Conservation (phyloP, 2,888 invertebrate genomes). For the Nomada goodeniana region DNA sequence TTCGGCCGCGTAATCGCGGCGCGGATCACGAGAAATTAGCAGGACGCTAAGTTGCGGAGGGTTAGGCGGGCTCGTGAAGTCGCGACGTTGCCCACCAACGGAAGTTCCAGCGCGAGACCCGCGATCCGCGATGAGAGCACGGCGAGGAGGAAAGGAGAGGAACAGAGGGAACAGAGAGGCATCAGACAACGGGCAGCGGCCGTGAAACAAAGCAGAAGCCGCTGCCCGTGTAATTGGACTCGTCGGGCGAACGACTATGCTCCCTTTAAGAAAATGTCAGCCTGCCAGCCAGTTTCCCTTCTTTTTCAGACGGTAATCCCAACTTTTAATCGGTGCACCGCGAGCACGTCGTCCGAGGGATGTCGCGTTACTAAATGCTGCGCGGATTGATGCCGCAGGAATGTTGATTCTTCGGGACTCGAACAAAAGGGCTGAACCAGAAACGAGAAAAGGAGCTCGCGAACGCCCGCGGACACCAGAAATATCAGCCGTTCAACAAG, state of each 20-base stretch:
- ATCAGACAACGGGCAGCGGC: constrained; percentile 80
- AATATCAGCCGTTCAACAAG: neutral
- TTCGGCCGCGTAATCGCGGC: constrained; percentile 75
- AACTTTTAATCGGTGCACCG: constrained; percentile 56
- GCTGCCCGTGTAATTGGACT: constrained; percentile 84
- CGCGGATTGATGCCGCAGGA: neutral
- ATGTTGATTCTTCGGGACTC: neutral
- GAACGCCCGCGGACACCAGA: neutral
- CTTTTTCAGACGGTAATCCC: constrained; percentile 76
- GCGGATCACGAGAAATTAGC: constrained; percentile 80
- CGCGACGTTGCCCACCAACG: constrained; percentile 52
- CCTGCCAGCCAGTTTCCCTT: constrained; percentile 52
- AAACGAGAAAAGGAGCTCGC: no score
- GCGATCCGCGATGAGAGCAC: constrained; percentile 30
- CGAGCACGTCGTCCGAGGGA: neutral
- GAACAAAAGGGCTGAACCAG: neutral
- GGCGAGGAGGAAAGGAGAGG: constrained; percentile 45
- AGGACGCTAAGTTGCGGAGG: constrained; percentile 62
- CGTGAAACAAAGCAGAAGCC: constrained; percentile 84
- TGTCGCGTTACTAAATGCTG: constrained; percentile 23
- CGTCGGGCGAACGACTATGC: constrained; percentile 73
- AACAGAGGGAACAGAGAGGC: constrained; percentile 45
- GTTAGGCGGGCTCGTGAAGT: constrained; percentile 53
- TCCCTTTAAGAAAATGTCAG: constrained; percentile 72
- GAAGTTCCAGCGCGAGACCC: constrained; percentile 35